Percentiles rank a stretch among this genome's conserved stretches.
Conservation (phyloP, 2,888 invertebrate genomes). For the Heteropelma amictum region DNA sequence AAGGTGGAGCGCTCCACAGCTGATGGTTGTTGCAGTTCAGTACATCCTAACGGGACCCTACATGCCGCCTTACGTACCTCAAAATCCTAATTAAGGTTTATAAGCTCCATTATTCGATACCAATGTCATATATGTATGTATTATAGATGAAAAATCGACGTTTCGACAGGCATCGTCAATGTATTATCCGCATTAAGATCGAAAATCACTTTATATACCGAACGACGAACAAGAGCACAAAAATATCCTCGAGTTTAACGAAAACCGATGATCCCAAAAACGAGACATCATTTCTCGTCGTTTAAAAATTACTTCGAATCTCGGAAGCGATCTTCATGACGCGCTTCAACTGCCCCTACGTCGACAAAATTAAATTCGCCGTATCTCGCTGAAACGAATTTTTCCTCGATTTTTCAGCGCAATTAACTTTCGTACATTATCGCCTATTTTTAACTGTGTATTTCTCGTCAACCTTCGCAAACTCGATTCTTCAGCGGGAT, state of each 20-base stretch:
- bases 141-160: neutral
- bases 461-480: conserved; percentile 4
- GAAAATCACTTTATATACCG: neutral
- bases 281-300: no score
- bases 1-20: conserved; percentile 76
- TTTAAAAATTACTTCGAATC: no score
- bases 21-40: conserved; percentile 76
- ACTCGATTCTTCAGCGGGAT: neutral
- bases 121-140: neutral
- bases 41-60: conserved; percentile 76
- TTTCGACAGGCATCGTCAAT: conserved; percentile 27
- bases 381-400: no score
- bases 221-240: neutral
- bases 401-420: no score
- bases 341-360: no score
- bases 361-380: no score
- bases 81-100: conserved; percentile 68
- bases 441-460: no score
- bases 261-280: no score
- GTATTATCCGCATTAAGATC: conserved; percentile 10
- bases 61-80: conserved; percentile 75
- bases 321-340: no score
- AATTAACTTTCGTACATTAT: no score
- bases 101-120: neutral
- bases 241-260: neutral